Base-by-base conservation (phyloP, 1,140 invertebrate genomes). In the Pteromalus puparum region DNA sequence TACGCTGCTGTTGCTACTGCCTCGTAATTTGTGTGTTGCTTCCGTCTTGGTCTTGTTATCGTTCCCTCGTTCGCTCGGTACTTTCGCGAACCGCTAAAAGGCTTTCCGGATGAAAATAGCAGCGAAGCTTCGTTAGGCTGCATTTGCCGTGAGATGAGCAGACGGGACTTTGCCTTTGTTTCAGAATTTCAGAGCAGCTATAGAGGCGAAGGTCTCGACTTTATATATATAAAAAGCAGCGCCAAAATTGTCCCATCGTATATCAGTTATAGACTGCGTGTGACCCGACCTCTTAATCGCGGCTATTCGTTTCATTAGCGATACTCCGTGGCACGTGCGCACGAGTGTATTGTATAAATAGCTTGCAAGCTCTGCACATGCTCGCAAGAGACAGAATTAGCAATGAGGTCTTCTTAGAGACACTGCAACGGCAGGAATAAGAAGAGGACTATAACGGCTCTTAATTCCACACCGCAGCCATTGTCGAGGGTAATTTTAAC, bases 271-370 rank as follows among this genome's bases (percentile, higher is more conserved):
- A n/a, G n/a, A n/a, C n/a, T n/a, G n/a, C n/a, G n/a, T n/a, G n/a
- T n/a, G n/a, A n/a, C n/a, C n/a, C n/a, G n/a, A n/a, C n/a, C n/a
- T n/a, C 79, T 72, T 82, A 75, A 82, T 67, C 70, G 26, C 30
- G 46, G 30, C 24, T 21, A 65, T 65, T 82, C 81, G 72, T 82
- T 82, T 75, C 48, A 61, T 81, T 81, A n/a, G 53, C 53, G 53
- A n/a, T n/a, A n/a, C 53, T 61, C 18, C 4, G 18, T 21, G 4
- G 30, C 4, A 34, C 30, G 30, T 34, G 30, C 53, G 18, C 21
- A 21, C 53, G 6, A 5, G 53, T 42, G 21, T 28, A 24, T 24
- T 13, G 38, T 75, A 75, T 82, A 74, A 82, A 82, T 73, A 74
- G 12, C 34, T 34, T 34, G n/a, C n/a, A 18, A 46, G 42, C 48